Base-by-base conservation (phyloP, 2,113 vertebrate species). In the Eulemur rufifrons region DNA sequence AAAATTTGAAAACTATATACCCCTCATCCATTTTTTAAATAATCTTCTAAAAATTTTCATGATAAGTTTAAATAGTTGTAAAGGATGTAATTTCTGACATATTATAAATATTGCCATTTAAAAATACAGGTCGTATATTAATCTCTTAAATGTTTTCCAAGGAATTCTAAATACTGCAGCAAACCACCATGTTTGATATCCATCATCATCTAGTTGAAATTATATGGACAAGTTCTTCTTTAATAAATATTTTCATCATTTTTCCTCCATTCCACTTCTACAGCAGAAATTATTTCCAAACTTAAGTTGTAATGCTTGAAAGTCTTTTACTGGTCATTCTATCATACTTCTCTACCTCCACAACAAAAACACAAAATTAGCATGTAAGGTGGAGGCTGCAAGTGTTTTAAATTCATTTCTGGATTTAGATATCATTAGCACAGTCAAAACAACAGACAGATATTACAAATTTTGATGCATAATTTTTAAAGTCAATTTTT, bases 41-140 rank as follows among this genome's bases (percentile, higher is more conserved):
- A 94, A 91, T 78, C 59, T 89, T 77, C 59, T 61, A 34, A 74
- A 95, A 95, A 82, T 4, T 91, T 94, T 93, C n/a, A 50, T 61
- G 61, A 47, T 77, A 87, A 88, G 56, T 92, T 91, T 87, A 85
- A 80, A 42, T 87, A 76, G 45, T 69, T 84, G 54, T 12, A 63
- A 95, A 92, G 45, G 15, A 78, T 77, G 18, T 68, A 77, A 91
- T 71, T 96, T 94, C 18, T 86, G 88, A 92, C 59, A 81, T 81
- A 54, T 25, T 81, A 66, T 92, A 89, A 76, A 89, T 81, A 89
- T n/a, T 66, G 54, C 45, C 23, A 92, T 34, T 88, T 89, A 81
- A 89, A 94, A 95, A 63, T 34, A 56, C 17, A 89, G 20, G 34
- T 76, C 8, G 74, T 64, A 45, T 15, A 59, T 59, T 97, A 47